Conservation (phyloP, 2,797 vertebrate genomes). For the Halcyon badia region DNA sequence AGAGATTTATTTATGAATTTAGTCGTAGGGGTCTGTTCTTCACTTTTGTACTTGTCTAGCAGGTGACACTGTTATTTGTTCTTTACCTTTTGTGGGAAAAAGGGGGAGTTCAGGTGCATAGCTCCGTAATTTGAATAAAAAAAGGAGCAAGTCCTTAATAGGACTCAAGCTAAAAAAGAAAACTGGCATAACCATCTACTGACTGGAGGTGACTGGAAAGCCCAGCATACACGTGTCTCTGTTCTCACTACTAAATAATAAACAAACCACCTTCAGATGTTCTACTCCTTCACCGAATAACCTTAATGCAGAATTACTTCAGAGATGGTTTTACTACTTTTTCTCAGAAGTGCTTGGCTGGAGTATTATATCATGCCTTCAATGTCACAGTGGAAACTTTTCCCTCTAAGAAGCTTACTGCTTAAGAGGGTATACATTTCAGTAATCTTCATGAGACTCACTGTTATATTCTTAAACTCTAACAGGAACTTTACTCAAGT, state of each 20-base stretch:
- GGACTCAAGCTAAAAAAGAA: not conserved
- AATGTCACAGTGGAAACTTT: not conserved
- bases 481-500: not conserved
- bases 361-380: not conserved
- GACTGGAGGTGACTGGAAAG: not conserved
- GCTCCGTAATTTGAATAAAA: not conserved
- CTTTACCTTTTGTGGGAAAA: not conserved
- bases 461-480: not conserved
- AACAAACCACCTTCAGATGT: not conserved
- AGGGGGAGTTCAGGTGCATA: not conserved
- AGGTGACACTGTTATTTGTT: not conserved
- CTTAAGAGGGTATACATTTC: not conserved
- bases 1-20: not conserved
- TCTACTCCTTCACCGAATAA: not conserved
- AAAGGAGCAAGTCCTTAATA: not conserved
- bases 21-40: not conserved
- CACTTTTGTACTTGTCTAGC: accelerated
- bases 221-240: not conserved
- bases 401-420: not conserved
- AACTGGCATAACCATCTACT: not conserved
- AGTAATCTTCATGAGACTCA: not conserved
- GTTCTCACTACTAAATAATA: not conserved
- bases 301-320: not conserved
- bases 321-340: not conserved
- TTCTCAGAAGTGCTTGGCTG: not conserved